phyloP scores from a whole-genome alignment of 2,888 invertebrate species.

The Gisinianus flammeolus region DNA sequence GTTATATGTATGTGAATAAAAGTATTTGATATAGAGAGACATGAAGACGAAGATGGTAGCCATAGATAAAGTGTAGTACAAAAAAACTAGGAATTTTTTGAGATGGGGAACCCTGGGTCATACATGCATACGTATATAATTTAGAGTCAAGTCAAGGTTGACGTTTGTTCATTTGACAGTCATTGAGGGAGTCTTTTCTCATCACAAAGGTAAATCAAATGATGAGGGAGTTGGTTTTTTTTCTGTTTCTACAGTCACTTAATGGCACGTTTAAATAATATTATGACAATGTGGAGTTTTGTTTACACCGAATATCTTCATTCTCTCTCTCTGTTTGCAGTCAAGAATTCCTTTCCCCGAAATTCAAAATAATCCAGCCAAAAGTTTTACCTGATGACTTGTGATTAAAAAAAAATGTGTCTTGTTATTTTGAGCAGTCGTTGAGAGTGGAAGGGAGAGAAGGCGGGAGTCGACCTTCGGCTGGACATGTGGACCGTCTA shows the following conservation, averaged over 20 bases:
- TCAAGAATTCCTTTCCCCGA: too few relatives aligned
- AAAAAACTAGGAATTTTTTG: too few relatives aligned
- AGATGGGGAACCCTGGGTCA: not conserved
- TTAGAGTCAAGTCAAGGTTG: slow-evolving; percentile 19
- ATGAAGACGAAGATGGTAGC: too few relatives aligned
- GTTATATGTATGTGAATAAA: too few relatives aligned
- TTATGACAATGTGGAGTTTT: slow-evolving; percentile 8
- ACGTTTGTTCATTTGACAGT: slow-evolving; percentile 12
- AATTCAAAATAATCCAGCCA: too few relatives aligned
- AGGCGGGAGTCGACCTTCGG: slow-evolving; percentile 24
- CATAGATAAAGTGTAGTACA: too few relatives aligned
- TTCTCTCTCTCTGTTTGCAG: too few relatives aligned
- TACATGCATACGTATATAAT: not conserved
- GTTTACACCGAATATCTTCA: not conserved
- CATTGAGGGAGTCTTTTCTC: slow-evolving; percentile 17
- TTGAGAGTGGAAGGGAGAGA: slow-evolving; percentile 40
- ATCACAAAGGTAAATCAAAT: slow-evolving; percentile 17
- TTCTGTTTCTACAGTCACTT: slow-evolving; percentile 19
- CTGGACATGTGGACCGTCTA: slow-evolving; percentile 17
- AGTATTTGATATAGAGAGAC: too few relatives aligned
- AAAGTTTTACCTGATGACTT: not conserved
- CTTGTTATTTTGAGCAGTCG: slow-evolving; percentile 1
- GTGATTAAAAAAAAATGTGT: too few relatives aligned
- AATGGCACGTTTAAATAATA: slow-evolving; percentile 30
- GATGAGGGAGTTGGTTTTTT: not conserved